Base-by-base conservation (phyloP, 2,113 vertebrate species). In the Coregonus clupeaformis region DNA sequence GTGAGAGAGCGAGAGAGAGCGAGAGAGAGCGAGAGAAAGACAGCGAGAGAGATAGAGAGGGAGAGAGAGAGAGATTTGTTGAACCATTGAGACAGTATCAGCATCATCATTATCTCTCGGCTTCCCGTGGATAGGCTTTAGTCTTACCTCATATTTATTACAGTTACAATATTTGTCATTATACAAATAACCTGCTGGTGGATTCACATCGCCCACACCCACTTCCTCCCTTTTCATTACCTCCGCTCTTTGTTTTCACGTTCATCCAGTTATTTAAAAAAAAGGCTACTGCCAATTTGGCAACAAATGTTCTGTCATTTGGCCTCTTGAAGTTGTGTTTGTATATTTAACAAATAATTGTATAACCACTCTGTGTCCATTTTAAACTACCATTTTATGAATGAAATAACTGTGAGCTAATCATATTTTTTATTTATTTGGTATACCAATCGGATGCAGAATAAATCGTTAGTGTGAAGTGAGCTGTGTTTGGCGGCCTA, bases 41-140 rank as follows among this genome's bases (percentile, higher is more conserved):
- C 1, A 36, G 32, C 0, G 1, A 2, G 32, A 7, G 32, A 36
- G 6, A 36, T 1, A 7, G 32, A 36, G 1, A 2, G 6, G 1
- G 32, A 6, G 32, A 36, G 71, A 45, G 49, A 22, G 62, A 57
- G 57, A 52, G 57, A 27, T 27, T 27, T 71, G 72, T 79, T 74
- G 74, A 67, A 47, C 68, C 18, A 32, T 75, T 29, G 62, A 71
- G 63, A 73, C 27, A 27, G 52, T 60, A 68, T 71, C 59, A 25
- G 69, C 69, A 16, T 65, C 74, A 57, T 57, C 29, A 73, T 59
- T 52, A 27, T 27, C 27, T 32, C 64, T 49, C 18, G 32, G 11
- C 25, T 24, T 25, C 64, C 25, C 57, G 32, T 47, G 32, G 47
- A 25, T 72, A 76, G 22, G 16, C 30, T 45, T 45, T 30, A 69